phyloP scores from a whole-genome alignment of 1,140 invertebrate genomes.

The Drosophila lowei region DNA sequence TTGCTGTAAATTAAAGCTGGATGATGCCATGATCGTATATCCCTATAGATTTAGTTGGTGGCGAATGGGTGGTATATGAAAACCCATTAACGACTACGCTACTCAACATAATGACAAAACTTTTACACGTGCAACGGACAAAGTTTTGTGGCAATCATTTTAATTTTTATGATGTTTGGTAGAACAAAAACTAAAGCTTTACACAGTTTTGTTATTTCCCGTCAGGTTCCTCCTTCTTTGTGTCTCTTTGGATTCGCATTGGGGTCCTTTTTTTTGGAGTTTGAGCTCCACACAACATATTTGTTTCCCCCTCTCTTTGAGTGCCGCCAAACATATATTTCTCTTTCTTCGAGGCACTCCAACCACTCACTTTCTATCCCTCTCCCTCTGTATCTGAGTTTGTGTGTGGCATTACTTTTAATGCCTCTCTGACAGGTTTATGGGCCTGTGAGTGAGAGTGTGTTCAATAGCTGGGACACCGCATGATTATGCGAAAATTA shows the following conservation, averaged over 20 bases:
- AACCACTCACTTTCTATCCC: background rate
- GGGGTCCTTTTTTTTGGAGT: too few species aligned
- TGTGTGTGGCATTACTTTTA: constrained; percentile 69
- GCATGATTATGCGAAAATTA: constrained; percentile 77
- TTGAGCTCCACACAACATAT: too few species aligned
- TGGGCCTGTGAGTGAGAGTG: constrained; percentile 45
- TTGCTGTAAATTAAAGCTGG: constrained; percentile 41
- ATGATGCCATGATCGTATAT: background rate
- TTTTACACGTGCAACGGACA: constrained; percentile 64
- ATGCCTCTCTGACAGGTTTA: constrained; percentile 74
- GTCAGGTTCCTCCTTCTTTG: too few species aligned
- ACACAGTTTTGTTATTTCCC: too few species aligned
- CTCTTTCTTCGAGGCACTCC: background rate
- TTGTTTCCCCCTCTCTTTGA: constrained; percentile 2
- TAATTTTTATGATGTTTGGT: constrained; percentile 74
- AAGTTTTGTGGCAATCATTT: constrained; percentile 74
- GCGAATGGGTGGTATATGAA: constrained; percentile 12
- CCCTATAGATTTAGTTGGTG: background rate
- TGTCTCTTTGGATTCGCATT: too few species aligned
- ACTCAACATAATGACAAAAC: constrained; percentile 75
- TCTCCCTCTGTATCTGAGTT: constrained; percentile 29
- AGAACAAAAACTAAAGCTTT: constrained; percentile 29
- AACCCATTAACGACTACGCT: constrained; percentile 69
- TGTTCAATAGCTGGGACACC: constrained; percentile 64
- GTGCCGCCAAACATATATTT: background rate